phyloP scores from a whole-genome alignment of 35 echinoderm and acorn worm genomes.

The Amphiura filiformis region DNA sequence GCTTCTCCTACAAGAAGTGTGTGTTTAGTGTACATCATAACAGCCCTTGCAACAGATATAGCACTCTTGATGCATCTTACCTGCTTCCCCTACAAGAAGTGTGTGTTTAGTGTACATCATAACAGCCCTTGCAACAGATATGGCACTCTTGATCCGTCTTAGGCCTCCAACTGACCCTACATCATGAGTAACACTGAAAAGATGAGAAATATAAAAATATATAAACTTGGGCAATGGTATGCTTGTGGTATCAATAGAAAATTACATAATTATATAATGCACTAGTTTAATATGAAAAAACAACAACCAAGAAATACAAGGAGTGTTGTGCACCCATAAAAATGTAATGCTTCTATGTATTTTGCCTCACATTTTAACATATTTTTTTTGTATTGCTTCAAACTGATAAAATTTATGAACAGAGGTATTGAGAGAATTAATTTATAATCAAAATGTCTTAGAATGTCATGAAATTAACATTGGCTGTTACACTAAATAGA shows the following conservation, averaged over 20 bases:
- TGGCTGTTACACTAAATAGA: no score
- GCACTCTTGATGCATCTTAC: constrained; percentile 65
- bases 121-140: constrained; percentile 56
- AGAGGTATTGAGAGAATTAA: no score
- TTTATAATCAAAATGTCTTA: no score
- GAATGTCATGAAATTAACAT: no score
- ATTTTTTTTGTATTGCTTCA: not conserved
- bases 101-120: constrained; percentile 81
- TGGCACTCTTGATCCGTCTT: constrained; percentile 63
- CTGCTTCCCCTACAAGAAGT: constrained; percentile 74
- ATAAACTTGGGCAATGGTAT: not conserved
- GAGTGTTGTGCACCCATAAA: no score
- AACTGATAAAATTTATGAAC: no score
- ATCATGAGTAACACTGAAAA: constrained; percentile 48
- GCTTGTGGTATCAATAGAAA: not conserved
- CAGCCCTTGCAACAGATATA: constrained; percentile 56
- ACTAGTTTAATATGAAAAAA: not conserved
- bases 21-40: constrained; percentile 76
- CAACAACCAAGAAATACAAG: not conserved
- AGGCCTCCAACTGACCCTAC: constrained; percentile 69
- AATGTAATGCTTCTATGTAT: no score
- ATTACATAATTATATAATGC: not conserved
- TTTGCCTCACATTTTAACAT: not conserved
- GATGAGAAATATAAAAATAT: not conserved
- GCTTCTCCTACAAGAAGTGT: constrained; percentile 74